Evolutionary conservation across 2,113 vertebrate species (phyloP).

Genomic region (Apus apus): DNA sequence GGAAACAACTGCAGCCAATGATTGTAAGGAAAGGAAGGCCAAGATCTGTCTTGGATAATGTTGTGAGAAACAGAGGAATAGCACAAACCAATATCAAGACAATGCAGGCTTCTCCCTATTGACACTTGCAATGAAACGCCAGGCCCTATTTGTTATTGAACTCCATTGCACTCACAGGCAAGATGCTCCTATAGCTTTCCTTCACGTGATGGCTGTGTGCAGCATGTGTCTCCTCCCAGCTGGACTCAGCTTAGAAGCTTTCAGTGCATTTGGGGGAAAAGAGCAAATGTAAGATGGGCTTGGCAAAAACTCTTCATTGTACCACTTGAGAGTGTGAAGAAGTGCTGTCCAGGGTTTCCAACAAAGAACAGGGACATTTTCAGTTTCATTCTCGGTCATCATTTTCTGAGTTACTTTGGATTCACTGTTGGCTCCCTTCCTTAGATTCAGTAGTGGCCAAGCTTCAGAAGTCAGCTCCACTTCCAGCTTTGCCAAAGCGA

Average conservation of each 20-base stretch:
- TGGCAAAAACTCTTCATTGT: background rate
- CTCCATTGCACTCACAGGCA: background rate
- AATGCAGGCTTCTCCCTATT: background rate
- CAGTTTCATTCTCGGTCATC: background rate
- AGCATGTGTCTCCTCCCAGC: background rate
- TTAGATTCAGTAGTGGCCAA: background rate
- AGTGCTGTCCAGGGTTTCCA: background rate
- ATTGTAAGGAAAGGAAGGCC: background rate
- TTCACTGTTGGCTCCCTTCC: background rate
- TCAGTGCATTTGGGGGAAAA: fast-evolving
- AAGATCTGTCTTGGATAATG: background rate
- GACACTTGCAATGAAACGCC: background rate
- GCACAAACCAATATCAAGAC: background rate
- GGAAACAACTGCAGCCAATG: background rate
- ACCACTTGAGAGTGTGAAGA: background rate
- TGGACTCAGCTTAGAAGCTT: background rate
- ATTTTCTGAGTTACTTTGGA: background rate
- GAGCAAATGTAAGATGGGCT: background rate
- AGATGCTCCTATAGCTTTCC: background rate
- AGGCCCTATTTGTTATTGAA: background rate
- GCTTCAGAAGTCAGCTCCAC: background rate
- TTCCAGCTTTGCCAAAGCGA: background rate
- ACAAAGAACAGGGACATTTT: background rate
- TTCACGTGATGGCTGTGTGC: background rate
- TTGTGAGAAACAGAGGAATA: background rate